Evolutionary conservation across 2,113 vertebrate genomes (phyloP), one percentile per base, ranked within the genome.

Genomic region (Sula dactylatra): DNA sequence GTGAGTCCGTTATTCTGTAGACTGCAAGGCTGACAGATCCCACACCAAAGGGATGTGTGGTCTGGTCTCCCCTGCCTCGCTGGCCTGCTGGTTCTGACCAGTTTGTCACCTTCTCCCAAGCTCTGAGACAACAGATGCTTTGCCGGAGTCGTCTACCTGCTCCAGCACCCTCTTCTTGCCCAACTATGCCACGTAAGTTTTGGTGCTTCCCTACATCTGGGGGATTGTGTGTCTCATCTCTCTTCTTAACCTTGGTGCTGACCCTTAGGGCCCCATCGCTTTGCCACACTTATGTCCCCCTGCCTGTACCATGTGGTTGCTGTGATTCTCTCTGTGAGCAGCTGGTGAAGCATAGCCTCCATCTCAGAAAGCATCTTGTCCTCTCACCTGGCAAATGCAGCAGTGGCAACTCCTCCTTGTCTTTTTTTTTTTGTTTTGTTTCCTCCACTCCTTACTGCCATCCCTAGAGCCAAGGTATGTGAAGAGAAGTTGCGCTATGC

Each of bases 401-500:
- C 45, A 91, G n/a, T 55, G 20, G 31, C 64, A 95, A 74, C 67
- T 85, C 6, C 24, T 83, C 16, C 25, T 90, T 73, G 32, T 50
- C 19, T 83, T 16, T 18, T 36, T 34, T 18, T 36, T 29, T 16
- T n/a, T 34, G 16, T n/a, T 45, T n/a, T 5, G 38, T 40, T 14
- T 14, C 13, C 44, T 5, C 3, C 9, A 45, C 25, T 5, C 14
- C 45, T 55, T 95, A 52, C 56, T 66, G 62, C 94, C 32, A 42
- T 58, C 78, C 34, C 29, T 65, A 99, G 99, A 81, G 99, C 99
- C 72, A 99, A 99, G 76, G 98, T 99, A 1, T 99, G 99, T 22
- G 99, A 99, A 93, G 99, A 99, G 97, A 99, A 99, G 96, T 97
- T 99, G 79, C 99, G 99, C 47, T 99, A 99, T 13, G 99, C 99